phyloP scores from a whole-genome alignment of 2,797 vertebrate species.

The Margarornis squamiger region DNA sequence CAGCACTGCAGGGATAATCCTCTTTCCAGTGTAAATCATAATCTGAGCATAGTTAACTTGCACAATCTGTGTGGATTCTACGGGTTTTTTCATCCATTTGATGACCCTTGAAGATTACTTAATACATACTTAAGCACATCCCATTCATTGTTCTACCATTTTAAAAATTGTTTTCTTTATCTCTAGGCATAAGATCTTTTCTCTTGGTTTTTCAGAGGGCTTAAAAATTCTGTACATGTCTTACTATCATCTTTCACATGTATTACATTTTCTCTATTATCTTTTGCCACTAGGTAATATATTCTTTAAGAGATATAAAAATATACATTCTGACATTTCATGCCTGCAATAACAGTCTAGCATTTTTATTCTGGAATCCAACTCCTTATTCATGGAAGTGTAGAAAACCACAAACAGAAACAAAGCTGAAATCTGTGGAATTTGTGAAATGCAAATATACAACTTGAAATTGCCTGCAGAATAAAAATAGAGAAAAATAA shows the following conservation, averaged over 20 bases:
- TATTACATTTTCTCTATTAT: constrained; percentile 9
- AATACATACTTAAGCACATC: constrained; percentile 18
- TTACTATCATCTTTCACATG: neutral
- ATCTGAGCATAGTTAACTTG: constrained; percentile 46
- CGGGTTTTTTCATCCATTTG: constrained; percentile 41
- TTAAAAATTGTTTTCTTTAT: constrained; percentile 33
- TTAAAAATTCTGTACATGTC: neutral
- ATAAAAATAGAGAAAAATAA: neutral
- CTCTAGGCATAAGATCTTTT: neutral
- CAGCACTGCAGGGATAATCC: constrained; percentile 45
- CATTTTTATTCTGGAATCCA: neutral
- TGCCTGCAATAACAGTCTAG: neutral
- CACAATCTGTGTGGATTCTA: constrained; percentile 40
- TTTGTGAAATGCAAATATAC: neutral
- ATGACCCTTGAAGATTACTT: constrained; percentile 41
- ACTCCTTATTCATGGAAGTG: neutral
- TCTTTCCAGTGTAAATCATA: constrained; percentile 58
- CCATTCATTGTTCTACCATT: constrained; percentile 2
- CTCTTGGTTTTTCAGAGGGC: neutral
- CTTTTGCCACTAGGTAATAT: neutral
- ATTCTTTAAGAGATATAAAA: neutral
- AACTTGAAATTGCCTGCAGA: neutral
- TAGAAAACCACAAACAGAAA: neutral
- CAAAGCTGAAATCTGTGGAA: neutral
- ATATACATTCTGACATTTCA: neutral